Evolutionary conservation across 2,888 invertebrate species (phyloP).

Genomic region (Brachyopa scutellaris): DNA sequence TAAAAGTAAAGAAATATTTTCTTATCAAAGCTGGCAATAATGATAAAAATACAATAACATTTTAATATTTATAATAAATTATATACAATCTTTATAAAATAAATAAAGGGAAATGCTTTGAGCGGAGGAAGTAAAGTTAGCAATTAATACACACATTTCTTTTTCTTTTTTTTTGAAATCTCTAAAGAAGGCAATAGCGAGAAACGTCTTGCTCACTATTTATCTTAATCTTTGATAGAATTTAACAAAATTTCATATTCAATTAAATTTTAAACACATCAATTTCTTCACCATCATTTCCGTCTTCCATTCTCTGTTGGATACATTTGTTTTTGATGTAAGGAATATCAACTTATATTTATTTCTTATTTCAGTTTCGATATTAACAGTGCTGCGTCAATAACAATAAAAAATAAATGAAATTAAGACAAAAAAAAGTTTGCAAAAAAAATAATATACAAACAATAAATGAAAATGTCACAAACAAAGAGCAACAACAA

Average conservation of each 20-base stretch:
- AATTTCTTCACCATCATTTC: conserved; percentile 22
- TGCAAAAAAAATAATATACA: conserved; percentile 12
- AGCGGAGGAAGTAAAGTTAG: conserved; percentile 18
- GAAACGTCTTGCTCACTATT: conserved; percentile 52
- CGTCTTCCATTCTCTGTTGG: conserved; percentile 58
- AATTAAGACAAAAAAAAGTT: conserved; percentile 16
- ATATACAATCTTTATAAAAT: conserved; percentile 64
- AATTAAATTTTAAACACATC: neutral
- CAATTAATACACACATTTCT: neutral
- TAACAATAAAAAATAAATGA: conserved; percentile 40
- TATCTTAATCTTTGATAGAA: neutral
- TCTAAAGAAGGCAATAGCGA: conserved; percentile 42
- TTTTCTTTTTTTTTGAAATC: conserved; percentile 6
- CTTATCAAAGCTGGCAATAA: conserved; percentile 78
- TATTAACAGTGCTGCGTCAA: conserved; percentile 62
- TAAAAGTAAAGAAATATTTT: conserved; percentile 74
- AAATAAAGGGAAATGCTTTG: conserved; percentile 34
- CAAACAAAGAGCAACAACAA: neutral
- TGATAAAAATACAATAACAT: conserved; percentile 74
- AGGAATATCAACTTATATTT: neutral
- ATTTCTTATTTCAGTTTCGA: neutral
- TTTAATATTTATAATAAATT: conserved; percentile 67
- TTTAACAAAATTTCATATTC: neutral
- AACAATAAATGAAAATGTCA: conserved; percentile 25
- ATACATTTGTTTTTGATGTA: conserved; percentile 12